Percentiles rank a stretch among this genome's conserved stretches.
phyloP scores from a whole-genome alignment of 2,888 invertebrate genomes.

The Anorthoa munda region DNA sequence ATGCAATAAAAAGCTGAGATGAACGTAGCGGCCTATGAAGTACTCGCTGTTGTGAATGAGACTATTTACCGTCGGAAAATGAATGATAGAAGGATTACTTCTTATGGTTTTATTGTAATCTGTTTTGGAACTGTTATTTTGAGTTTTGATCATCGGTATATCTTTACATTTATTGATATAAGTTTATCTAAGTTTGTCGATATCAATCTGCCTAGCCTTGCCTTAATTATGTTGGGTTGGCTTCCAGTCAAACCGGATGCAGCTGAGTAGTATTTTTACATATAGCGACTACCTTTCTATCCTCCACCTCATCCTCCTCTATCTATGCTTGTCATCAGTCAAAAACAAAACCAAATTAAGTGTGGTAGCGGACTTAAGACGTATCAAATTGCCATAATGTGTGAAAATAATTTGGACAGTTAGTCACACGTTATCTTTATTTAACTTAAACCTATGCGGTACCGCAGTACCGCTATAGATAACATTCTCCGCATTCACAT shows the following conservation, averaged over 20 bases:
- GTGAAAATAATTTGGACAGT: constrained; percentile 9
- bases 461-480: constrained; percentile 31
- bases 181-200: background rate
- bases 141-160: background rate
- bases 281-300: too few species aligned
- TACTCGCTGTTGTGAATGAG: constrained; percentile 49
- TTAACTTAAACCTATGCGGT: constrained; percentile 18
- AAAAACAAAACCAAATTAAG: constrained; percentile 13
- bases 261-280: too few species aligned
- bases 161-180: too few species aligned
- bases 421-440: constrained; percentile 18
- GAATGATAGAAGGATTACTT: constrained; percentile 7
- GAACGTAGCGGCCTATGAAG: constrained; percentile 57
- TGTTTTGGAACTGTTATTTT: background rate
- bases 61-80: constrained; percentile 16
- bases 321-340: background rate
- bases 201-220: too few species aligned
- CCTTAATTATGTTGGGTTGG: too few species aligned
- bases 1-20: constrained; percentile 78
- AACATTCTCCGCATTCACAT: constrained; percentile 36
- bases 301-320: too few species aligned
- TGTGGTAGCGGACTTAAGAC: background rate
- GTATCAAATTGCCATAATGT: constrained; percentile 10
- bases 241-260: too few species aligned
- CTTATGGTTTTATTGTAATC: background rate